A percentile compares a stretch with the other conserved stretches of the same genome.
These are phyloP conservation scores for Tokudaia muenninki DNA, from an alignment of 2,797 vertebrate species.

Conservation along the genomic window DNA sequence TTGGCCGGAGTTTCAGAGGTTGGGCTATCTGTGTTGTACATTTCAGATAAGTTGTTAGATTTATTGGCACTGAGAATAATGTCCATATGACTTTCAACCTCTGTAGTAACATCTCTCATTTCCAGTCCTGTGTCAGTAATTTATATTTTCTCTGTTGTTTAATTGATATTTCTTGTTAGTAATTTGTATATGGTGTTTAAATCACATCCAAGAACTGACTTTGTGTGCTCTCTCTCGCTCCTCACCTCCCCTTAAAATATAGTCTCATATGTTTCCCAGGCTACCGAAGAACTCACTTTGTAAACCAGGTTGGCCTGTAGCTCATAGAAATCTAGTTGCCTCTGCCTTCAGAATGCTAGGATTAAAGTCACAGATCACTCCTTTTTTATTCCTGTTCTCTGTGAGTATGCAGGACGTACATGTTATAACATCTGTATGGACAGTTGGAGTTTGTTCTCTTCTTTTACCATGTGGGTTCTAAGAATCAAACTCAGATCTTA, in stretches of 20 bases:
- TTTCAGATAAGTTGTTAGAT: background rate
- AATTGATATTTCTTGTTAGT: conserved; percentile 42
- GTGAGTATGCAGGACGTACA: background rate
- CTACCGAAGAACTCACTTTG: background rate
- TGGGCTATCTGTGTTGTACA: background rate
- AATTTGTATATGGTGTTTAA: background rate
- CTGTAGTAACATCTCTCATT: background rate
- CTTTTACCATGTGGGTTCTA: background rate
- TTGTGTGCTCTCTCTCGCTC: background rate
- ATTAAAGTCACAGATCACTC: background rate
- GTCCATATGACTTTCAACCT: background rate
- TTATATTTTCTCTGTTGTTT: background rate
- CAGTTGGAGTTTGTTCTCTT: background rate
- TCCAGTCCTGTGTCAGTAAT: background rate
- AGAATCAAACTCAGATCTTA: background rate
- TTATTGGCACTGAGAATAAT: background rate
- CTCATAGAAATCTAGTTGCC: background rate
- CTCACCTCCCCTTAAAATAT: no score
- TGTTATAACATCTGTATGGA: background rate
- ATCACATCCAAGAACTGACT: background rate
- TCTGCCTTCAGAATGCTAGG: background rate
- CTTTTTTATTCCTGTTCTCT: background rate
- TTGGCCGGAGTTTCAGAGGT: background rate
- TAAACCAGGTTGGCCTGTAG: background rate
- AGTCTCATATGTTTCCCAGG: background rate